phyloP scores from a whole-genome alignment of 2,797 vertebrate genomes.

The Enteromius argenteus region DNA sequence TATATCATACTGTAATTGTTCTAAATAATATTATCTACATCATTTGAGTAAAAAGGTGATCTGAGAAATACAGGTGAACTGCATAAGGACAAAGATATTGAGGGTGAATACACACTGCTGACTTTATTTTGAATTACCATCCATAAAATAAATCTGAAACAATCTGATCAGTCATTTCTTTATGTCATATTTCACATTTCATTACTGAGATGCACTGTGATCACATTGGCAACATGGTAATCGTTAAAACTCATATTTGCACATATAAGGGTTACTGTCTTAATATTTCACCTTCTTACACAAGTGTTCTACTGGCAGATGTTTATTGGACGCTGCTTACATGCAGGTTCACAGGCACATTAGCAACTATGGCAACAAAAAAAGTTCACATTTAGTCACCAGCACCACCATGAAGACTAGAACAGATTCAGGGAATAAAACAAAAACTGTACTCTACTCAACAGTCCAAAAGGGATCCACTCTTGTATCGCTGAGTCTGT shows the following conservation, averaged over 20 bases:
- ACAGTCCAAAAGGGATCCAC: conserved; percentile 11
- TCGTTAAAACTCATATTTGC: conserved; percentile 13
- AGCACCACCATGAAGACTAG: conserved; percentile 33
- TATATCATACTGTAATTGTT: neutral
- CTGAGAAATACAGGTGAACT: neutral
- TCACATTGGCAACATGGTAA: conserved; percentile 4
- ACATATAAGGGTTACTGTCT: conserved; percentile 19
- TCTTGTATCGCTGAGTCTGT: neutral
- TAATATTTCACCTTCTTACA: conserved; percentile 29
- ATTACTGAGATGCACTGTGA: neutral
- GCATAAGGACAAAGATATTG: neutral
- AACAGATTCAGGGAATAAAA: neutral
- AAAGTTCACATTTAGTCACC: conserved; percentile 60
- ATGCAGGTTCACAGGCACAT: conserved; percentile 61
- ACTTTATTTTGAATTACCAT: conserved; percentile 33
- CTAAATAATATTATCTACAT: neutral
- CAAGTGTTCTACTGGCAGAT: conserved; percentile 36
- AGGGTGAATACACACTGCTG: neutral
- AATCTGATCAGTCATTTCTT: neutral
- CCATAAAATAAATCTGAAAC: neutral
- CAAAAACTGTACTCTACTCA: neutral
- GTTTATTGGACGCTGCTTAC: conserved; percentile 52
- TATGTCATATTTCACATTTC: conserved; percentile 14
- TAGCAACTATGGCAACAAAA: conserved; percentile 58
- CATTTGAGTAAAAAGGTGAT: neutral